Percentiles rank a stretch among this genome's conserved stretches.
Evolutionary conservation across 1,140 invertebrate genomes (phyloP).

Genomic region (Augochlora pura): DNA sequence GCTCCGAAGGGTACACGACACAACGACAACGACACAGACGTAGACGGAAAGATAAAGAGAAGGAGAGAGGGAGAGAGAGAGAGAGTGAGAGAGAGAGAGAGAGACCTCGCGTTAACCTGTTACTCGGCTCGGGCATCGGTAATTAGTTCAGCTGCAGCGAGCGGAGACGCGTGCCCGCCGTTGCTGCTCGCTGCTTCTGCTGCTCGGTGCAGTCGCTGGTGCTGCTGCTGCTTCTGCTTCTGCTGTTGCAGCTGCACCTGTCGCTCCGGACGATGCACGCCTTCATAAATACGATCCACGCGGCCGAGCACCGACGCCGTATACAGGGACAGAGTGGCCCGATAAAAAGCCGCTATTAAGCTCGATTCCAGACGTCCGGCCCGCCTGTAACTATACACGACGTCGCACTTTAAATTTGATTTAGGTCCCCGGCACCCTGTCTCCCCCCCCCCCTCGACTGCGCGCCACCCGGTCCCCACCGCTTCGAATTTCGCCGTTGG

Average conservation of each 20-base stretch:
- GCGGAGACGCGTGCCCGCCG: constrained; percentile 42
- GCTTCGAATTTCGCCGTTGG: too few relatives aligned
- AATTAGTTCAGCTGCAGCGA: constrained; percentile 53
- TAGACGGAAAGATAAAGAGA: too few relatives aligned
- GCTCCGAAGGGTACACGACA: too few relatives aligned
- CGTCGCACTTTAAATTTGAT: constrained; percentile 39
- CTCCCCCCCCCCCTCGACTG: too few relatives aligned
- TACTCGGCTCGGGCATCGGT: constrained; percentile 22
- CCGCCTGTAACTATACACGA: constrained; percentile 41
- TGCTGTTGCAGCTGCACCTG: constrained; percentile 34
- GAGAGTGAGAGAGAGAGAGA: neutral
- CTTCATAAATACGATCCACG: constrained; percentile 46
- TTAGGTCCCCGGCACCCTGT: constrained; percentile 5
- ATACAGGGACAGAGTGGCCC: constrained; percentile 39
- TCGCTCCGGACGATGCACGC: constrained; percentile 27
- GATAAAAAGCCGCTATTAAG: constrained; percentile 58
- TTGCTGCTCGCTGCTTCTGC: neutral
- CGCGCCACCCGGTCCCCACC: too few relatives aligned
- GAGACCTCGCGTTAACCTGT: constrained; percentile 15
- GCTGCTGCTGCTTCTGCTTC: neutral
- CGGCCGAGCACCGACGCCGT: constrained; percentile 10
- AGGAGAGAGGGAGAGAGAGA: too few relatives aligned
- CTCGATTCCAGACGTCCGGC: constrained; percentile 61
- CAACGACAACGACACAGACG: too few relatives aligned
- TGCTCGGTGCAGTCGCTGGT: too few relatives aligned